Conservation (phyloP, 2,888 invertebrate genomes). For the Phytoseiulus persimilis region DNA sequence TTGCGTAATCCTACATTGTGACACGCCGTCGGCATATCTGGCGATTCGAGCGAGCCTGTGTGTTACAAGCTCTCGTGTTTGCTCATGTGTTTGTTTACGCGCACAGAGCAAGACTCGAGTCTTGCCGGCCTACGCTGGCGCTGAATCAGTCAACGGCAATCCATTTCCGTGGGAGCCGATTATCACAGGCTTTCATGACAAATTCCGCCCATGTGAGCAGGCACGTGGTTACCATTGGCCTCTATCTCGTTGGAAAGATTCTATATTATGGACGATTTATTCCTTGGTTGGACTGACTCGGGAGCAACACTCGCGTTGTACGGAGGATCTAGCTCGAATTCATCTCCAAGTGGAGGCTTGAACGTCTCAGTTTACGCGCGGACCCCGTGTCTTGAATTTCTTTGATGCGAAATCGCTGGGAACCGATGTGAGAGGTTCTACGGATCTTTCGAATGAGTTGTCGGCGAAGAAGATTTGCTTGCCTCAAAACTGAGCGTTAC, state of each 20-base stretch:
- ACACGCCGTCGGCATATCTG: not conserved
- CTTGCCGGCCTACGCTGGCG: not conserved
- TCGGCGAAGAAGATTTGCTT: not conserved
- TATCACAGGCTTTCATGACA: not conserved
- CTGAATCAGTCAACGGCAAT: not conserved
- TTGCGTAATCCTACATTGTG: not conserved
- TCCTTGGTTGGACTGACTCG: too few relatives aligned
- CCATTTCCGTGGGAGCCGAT: not conserved
- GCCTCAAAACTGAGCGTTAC: not conserved
- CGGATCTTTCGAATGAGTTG: not conserved
- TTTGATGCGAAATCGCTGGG: too few relatives aligned
- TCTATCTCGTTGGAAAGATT: too few relatives aligned
- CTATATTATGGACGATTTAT: too few relatives aligned
- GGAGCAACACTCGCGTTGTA: too few relatives aligned
- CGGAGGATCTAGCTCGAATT: too few relatives aligned
- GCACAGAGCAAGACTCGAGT: not conserved
- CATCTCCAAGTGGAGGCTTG: too few relatives aligned
- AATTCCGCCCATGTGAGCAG: not conserved
- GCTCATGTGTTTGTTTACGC: not conserved
- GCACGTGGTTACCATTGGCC: too few relatives aligned
- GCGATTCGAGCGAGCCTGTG: not conserved
- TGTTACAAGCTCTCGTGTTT: not conserved
- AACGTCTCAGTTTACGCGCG: too few relatives aligned
- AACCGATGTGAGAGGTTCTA: not conserved
- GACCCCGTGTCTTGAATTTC: too few relatives aligned